Evolutionary conservation across 2,797 vertebrate genomes (phyloP), one percentile per base, ranked within the genome.

Genomic region (Silurus aristotelis): DNA sequence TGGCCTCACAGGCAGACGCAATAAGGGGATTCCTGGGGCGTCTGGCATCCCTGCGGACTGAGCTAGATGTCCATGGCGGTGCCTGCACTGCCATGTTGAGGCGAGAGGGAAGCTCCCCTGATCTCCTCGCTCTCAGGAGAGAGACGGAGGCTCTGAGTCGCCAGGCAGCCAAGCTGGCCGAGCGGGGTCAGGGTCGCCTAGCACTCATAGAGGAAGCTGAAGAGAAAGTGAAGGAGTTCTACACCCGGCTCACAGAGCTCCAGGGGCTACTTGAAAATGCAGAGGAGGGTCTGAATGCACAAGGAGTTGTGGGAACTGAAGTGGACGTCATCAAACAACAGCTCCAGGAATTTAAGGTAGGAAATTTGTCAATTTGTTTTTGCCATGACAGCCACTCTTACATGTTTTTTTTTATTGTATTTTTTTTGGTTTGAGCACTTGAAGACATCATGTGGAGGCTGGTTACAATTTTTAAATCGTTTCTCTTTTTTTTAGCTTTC

Each of bases 301-400:
- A 98, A 92, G 96, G 96, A 84, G 87, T 96, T 12, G 98, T 99
- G 22, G 97, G 97, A 2, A 95, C 97, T 0, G 98, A 99, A 92
- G 97, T 99, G 91, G 98, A 99, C 58, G 90, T 93, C 90, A 97
- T 99, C 94, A 98, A 95, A 89, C 97, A 97, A 86, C 98, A 99
- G 89, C 90, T 99, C 91, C 95, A 95, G 31, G 96, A 97, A 91
- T 99, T 99, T 91, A 99, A 99, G 96, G 98, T 99, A 94, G 89
- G 96, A 14, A 17, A 22, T 68, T 78, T 82, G 1, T 60, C n/a
- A 77, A 19, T 75, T 66, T 43, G 7, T 82, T 52, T 85, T 22
- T 84, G 58, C 31, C n/a, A 67, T 78, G 75, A 52, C 43, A 22
- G 46, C 27, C 48, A 63, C 31, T 66, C 31, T 66, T 20, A 27